Base-by-base conservation (phyloP, 2,113 vertebrate genomes). In the Panurus biarmicus region DNA sequence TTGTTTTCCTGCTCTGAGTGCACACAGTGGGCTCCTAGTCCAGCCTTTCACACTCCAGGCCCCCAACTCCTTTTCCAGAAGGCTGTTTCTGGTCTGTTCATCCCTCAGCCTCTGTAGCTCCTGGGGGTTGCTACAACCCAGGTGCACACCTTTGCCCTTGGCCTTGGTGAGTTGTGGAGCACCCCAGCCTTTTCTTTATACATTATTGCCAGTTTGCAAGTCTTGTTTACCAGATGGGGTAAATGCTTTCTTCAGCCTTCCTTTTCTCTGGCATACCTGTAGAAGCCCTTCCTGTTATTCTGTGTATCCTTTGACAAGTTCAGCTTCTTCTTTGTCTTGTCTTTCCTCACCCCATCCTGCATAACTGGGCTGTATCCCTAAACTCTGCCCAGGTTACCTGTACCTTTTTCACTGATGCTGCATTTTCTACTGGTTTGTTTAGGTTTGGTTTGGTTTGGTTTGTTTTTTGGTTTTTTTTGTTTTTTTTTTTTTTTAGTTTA, bases 1-100 rank as follows among this genome's bases (percentile, higher is more conserved):
- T 7, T 31, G 35, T 10, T 31, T 35, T 35, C 36, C 35, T 48
- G 31, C 24, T 47, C 10, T 28, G 21, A 35, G 24, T 15, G 29
- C n/a, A 5, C 7, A 9, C 42, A 16, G 15, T 8, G 0, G 0
- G 23, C 28, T 47, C 48, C 29, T 47, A n/a, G 40, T 47, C 10
- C 48, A 62, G 38, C 47, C 20, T 21, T 38, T 62, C 48, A 31
- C 13, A 15, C 29, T 21, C 19, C 33, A 38, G 28, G 11, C 11
- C 11, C 36, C 19, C 26, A 69, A 6, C 28, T 23, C 15, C 47
- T 47, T 54, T 47, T 62, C 28, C 40, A 24, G n/a, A n/a, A 31
- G 33, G 20, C 23, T 56, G 29, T 13, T 87, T 62, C 14, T 47
- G 6, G 17, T 48, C 20, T 31, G 3, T 17, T 64, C 31, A 35